These are phyloP conservation scores for Podotricha telesiphe DNA, from an alignment of 2,888 invertebrate genomes.

Conservation along the genomic window DNA sequence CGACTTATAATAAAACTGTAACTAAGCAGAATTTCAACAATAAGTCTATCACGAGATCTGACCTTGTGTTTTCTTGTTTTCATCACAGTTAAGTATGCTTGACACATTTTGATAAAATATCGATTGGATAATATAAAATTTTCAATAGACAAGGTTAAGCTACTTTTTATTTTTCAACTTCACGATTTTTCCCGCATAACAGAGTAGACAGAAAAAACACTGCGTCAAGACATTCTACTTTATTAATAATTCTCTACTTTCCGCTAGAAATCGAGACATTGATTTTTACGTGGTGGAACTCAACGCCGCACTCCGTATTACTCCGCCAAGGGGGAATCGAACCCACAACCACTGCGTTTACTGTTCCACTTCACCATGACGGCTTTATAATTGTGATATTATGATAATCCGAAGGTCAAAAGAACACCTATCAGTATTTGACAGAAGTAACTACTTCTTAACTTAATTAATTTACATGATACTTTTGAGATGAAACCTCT, in stretches of 20 bases:
- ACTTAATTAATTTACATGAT: background rate
- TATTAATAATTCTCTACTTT: background rate
- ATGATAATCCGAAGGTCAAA: background rate
- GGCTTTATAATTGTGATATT: too few species aligned
- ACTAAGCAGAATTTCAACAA: slow-evolving; percentile 7
- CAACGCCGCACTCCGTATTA: too few species aligned
- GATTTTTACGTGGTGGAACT: background rate
- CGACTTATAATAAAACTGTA: background rate
- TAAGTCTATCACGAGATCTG: slow-evolving; percentile 5
- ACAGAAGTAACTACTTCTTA: background rate
- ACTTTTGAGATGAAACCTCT: too few species aligned
- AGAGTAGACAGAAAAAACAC: background rate
- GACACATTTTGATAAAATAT: slow-evolving; percentile 19
- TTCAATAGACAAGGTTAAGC: slow-evolving; percentile 11
- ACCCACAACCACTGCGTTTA: too few species aligned
- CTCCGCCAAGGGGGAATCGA: too few species aligned
- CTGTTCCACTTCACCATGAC: too few species aligned
- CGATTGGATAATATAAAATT: background rate
- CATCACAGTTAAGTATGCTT: slow-evolving; percentile 4
- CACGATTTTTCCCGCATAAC: background rate
- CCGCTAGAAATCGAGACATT: background rate
- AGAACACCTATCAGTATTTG: background rate
- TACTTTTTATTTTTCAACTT: background rate
- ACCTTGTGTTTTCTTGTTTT: slow-evolving; percentile 17
- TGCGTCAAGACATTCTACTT: background rate